phyloP scores from a whole-genome alignment of 2,888 invertebrate species.

The Acleris cristana region DNA sequence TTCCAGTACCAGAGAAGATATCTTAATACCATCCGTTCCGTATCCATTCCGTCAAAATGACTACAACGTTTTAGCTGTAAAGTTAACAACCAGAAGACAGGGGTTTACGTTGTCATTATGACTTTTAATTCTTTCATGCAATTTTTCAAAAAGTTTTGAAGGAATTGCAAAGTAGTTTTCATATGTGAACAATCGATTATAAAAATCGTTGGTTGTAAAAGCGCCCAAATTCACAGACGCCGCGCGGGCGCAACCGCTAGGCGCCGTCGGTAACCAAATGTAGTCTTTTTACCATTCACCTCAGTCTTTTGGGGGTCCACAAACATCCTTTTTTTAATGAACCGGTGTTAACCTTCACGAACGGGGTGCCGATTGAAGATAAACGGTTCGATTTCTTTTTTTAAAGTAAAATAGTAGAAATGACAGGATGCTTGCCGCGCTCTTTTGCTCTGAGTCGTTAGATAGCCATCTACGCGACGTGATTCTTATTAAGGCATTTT shows the following conservation, averaged over 20 bases:
- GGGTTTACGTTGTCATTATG: no score
- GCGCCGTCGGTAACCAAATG: constrained; percentile 80
- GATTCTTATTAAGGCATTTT: constrained; percentile 55
- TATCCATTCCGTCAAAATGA: no score
- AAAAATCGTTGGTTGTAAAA: constrained; percentile 61
- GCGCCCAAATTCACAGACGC: constrained; percentile 74
- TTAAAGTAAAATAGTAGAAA: constrained; percentile 68
- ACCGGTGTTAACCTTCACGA: constrained; percentile 83
- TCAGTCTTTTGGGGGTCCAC: constrained; percentile 82
- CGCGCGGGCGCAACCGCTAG: constrained; percentile 75
- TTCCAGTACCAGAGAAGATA: no score
- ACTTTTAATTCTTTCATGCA: no score
- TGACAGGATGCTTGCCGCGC: constrained; percentile 71
- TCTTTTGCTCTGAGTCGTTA: constrained; percentile 57
- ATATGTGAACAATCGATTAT: background rate
- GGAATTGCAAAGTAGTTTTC: no score
- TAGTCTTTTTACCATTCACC: constrained; percentile 69
- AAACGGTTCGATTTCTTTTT: constrained; percentile 64
- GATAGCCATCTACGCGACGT: constrained; percentile 63
- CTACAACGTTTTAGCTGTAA: no score
- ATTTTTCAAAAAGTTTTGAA: no score
- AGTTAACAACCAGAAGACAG: no score
- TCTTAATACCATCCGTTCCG: no score
- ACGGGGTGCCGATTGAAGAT: constrained; percentile 83
- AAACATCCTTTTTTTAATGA: constrained; percentile 75